Conservation (phyloP, 2,113 vertebrate genomes). For the Scalopus aquaticus region DNA sequence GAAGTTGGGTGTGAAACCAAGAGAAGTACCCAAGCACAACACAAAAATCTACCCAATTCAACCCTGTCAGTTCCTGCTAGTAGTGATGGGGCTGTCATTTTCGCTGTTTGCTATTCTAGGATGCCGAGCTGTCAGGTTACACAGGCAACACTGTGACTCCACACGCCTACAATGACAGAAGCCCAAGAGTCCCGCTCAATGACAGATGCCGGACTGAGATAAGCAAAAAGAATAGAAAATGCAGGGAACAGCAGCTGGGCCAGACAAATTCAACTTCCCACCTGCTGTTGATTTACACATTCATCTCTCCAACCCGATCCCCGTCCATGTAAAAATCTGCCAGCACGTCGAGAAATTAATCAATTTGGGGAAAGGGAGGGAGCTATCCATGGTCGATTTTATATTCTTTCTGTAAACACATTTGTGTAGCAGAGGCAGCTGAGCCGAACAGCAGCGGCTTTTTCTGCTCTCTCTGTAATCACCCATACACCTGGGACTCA, state of each 20-base stretch:
- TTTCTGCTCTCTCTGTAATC: conserved; percentile 54
- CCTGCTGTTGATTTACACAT: conserved; percentile 74
- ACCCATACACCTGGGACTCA: conserved; percentile 69
- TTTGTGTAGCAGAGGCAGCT: conserved; percentile 68
- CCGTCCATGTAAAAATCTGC: conserved; percentile 60
- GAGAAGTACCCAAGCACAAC: background rate
- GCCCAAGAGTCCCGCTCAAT: background rate
- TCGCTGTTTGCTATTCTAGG: background rate
- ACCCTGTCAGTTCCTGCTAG: background rate
- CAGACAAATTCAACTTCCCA: conserved; percentile 69
- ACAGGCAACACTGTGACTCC: background rate
- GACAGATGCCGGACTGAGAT: conserved; percentile 72
- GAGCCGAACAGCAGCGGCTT: conserved; percentile 52
- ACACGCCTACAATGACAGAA: conserved; percentile 47
- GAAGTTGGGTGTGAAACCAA: background rate
- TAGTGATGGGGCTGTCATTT: background rate
- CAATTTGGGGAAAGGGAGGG: conserved; percentile 65
- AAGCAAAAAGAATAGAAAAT: conserved; percentile 59
- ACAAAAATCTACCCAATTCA: background rate
- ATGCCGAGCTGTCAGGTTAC: background rate
- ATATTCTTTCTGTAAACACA: conserved; percentile 75
- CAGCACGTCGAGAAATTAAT: conserved; percentile 76
- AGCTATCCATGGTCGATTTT: conserved; percentile 64
- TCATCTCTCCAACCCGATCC: conserved; percentile 54
- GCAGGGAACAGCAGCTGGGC: conserved; percentile 67